Evolutionary conservation across 2,888 invertebrate species (phyloP), one percentile per base, ranked within the genome.

Genomic region (Tromatobia lineatoria): DNA sequence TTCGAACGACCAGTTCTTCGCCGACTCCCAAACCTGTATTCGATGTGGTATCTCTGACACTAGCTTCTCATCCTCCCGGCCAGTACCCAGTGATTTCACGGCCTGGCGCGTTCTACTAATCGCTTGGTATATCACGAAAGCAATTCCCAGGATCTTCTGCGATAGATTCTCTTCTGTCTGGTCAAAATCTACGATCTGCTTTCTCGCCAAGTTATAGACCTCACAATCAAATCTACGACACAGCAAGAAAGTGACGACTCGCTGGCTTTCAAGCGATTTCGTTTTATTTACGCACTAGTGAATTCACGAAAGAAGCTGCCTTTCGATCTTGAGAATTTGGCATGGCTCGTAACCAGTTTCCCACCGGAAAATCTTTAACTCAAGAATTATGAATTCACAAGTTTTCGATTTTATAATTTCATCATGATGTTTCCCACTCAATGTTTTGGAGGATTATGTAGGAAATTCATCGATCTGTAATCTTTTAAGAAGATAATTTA

Each of bases 51-150:
- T 76, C 59, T 78, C 54, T 38, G 57, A 69, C 77, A 52, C 69
- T 69, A 47, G 69, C 69, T 74, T 75, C 73, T 57, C 69, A n/a
- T 64, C 38, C 80, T 42, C 45, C 18, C 42, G 18, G n/a, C 71
- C 66, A 66, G 70, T 80, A 64, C 78, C 77, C 74, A 79, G 69
- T 85, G 88, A 89, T 90, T 90, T 88, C 81, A 90, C 87, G 87
- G 87, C 81, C 80, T 82, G 78, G 70, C 85, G 80, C 88, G 74
- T 84, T 67, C 74, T 34, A 78, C 75, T 87, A 88, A 90, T 90
- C 85, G 81, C 66, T 82, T 86, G 67, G 64, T 86, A 78, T 88
- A 86, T 82, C 82, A 87, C 80, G 82, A 86, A 87, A 83, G 70
- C 80, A 74, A 82, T 78, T 71, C 74, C 61, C 25, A 45, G 70